A percentile compares a stretch with the other conserved stretches of the same genome.
phyloP scores from a whole-genome alignment of 2,797 vertebrate genomes.

The Sebastolobus altivelis region DNA sequence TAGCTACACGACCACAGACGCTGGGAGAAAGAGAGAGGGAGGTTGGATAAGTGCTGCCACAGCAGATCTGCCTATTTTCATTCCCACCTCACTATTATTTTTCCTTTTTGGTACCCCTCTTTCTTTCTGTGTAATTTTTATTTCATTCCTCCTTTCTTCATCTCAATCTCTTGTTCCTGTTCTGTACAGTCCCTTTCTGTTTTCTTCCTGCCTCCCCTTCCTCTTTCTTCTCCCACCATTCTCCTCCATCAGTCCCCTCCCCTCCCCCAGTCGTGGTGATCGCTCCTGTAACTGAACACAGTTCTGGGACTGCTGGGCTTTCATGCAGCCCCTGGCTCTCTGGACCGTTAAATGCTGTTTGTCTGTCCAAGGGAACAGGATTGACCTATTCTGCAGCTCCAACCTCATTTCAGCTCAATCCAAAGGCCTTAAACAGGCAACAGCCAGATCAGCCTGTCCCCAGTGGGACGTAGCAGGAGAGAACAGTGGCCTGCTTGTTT shows the following conservation, averaged over 20 bases:
- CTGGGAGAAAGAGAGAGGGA: conserved; percentile 62
- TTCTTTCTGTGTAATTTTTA: conserved; percentile 32
- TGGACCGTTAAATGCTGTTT: conserved; percentile 55
- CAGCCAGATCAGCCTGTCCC: conserved; percentile 65
- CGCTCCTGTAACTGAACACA: conserved; percentile 39
- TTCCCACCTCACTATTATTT: conserved; percentile 62
- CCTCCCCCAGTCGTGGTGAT: conserved; percentile 25
- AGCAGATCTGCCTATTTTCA: conserved; percentile 76
- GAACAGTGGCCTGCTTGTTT: conserved; percentile 80
- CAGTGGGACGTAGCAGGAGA: conserved; percentile 65
- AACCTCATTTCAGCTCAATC: conserved; percentile 69
- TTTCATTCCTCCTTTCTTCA: conserved; percentile 15
- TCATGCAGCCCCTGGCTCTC: conserved; percentile 39
- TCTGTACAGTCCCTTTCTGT: conserved; percentile 5
- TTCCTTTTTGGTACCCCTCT: conserved; percentile 38
- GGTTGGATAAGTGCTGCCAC: conserved; percentile 77
- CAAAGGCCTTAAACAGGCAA: conserved; percentile 63
- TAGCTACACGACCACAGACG: conserved; percentile 85
- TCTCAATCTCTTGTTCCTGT: conserved; percentile 16
- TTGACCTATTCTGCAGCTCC: conserved; percentile 76
- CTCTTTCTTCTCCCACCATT: conserved; percentile 27
- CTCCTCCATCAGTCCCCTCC: conserved; percentile 12
- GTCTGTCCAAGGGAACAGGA: conserved; percentile 56
- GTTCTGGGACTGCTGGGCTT: conserved; percentile 38
- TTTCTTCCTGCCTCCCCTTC: conserved; percentile 13